phyloP scores from a whole-genome alignment of 2,113 vertebrate genomes.

The Vimba vimba region DNA sequence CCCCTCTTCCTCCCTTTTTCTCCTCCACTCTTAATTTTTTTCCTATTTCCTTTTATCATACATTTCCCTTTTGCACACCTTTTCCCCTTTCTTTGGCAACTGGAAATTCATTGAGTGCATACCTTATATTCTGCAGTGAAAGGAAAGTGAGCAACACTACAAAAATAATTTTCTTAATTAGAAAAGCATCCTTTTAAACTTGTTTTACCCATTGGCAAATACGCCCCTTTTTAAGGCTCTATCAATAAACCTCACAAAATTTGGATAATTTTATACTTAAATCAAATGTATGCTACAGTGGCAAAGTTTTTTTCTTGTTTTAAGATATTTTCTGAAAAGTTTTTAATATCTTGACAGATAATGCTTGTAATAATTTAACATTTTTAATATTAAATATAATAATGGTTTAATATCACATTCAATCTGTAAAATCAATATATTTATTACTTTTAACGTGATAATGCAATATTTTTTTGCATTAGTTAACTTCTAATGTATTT shows the following conservation, averaged over 20 bases:
- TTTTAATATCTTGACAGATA: too few relatives aligned
- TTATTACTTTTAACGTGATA: too few relatives aligned
- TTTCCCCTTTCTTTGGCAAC: slow-evolving; percentile 59
- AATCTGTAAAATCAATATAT: too few relatives aligned
- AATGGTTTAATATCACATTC: neutral
- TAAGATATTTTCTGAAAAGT: neutral
- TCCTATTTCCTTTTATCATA: slow-evolving; percentile 1
- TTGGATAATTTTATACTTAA: neutral
- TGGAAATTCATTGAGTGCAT: slow-evolving; percentile 74
- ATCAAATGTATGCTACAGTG: too few relatives aligned
- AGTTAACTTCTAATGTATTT: neutral
- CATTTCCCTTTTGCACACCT: slow-evolving; percentile 3
- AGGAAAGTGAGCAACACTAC: neutral
- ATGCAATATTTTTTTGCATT: neutral
- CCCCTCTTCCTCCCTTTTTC: slow-evolving; percentile 11
- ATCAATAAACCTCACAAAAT: neutral
- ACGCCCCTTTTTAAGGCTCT: neutral
- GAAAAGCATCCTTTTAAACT: neutral
- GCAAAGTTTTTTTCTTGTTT: too few relatives aligned
- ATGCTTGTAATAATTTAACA: too few relatives aligned
- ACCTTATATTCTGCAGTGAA: slow-evolving; percentile 46
- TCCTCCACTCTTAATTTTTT: neutral
- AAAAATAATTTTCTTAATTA: neutral
- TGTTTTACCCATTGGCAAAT: neutral
- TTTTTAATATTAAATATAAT: neutral